Conservation (phyloP, 2,113 vertebrate species). For the Sebastes schlegelii region DNA sequence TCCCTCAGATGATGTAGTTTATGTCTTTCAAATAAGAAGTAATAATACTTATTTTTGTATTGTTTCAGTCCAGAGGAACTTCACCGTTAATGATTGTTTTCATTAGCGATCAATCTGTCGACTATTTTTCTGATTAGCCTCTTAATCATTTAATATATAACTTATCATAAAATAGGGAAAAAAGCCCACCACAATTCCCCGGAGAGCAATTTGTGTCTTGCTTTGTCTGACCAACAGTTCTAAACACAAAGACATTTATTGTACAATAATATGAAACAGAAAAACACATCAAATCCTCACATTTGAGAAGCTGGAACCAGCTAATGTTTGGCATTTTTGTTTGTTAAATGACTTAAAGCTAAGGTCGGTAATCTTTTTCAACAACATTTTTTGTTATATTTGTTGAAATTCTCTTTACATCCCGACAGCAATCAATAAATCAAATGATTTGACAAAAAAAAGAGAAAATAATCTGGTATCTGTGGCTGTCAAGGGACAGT, state of each 20-base stretch:
- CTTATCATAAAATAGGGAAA: neutral
- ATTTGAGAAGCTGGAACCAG: neutral
- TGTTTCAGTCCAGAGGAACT: neutral
- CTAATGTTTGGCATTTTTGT: neutral
- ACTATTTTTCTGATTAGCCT: neutral
- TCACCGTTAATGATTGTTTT: neutral
- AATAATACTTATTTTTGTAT: neutral
- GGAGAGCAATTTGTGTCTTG: no score
- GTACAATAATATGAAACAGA: constrained; percentile 1
- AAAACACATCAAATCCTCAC: neutral
- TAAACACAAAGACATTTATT: neutral
- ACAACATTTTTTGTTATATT: no score
- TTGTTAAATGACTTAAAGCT: neutral
- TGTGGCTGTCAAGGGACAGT: no score
- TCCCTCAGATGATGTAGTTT: neutral
- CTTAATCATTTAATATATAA: neutral
- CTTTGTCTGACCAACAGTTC: neutral
- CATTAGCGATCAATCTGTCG: neutral
- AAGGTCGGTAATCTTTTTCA: no score
- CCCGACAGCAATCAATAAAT: no score
- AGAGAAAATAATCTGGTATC: no score
- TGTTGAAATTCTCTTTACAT: no score
- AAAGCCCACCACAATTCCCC: neutral
- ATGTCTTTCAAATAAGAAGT: neutral
- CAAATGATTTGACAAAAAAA: no score